A percentile compares a stretch with the other conserved stretches of the same genome.
Evolutionary conservation across 2,797 vertebrate genomes (phyloP).

Genomic region (Premnoplex brunnescens): DNA sequence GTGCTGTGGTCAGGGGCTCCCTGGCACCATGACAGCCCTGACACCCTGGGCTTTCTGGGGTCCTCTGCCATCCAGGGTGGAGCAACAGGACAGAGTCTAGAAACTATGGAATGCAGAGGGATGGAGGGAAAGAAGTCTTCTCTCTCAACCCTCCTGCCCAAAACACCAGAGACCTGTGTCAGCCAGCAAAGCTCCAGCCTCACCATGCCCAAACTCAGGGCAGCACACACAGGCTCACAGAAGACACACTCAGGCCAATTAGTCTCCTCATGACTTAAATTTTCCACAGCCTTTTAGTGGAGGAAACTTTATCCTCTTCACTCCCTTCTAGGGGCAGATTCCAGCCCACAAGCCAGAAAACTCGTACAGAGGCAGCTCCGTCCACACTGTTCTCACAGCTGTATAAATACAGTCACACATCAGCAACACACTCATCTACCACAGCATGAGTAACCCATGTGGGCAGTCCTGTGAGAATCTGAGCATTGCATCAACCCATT

Average conservation of each 20-base stretch:
- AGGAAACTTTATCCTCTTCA: background rate
- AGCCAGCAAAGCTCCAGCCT: background rate
- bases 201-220: background rate
- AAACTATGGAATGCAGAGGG: background rate
- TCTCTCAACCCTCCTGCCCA: background rate
- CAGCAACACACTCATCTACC: background rate
- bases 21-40: fast-evolving
- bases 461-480: background rate
- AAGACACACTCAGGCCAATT: background rate
- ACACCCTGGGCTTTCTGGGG: background rate
- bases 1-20: background rate
- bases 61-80: background rate
- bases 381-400: background rate
- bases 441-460: background rate
- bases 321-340: background rate
- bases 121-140: background rate
- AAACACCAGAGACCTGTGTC: fast-evolving
- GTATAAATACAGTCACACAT: background rate
- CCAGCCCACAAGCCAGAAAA: background rate
- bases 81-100: background rate
- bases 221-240: background rate
- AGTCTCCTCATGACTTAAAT: background rate
- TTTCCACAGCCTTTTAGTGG: background rate
- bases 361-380: background rate
- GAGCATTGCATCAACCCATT: background rate